phyloP scores from a whole-genome alignment of 2,797 vertebrate genomes.

The Gastrophryne carolinensis region DNA sequence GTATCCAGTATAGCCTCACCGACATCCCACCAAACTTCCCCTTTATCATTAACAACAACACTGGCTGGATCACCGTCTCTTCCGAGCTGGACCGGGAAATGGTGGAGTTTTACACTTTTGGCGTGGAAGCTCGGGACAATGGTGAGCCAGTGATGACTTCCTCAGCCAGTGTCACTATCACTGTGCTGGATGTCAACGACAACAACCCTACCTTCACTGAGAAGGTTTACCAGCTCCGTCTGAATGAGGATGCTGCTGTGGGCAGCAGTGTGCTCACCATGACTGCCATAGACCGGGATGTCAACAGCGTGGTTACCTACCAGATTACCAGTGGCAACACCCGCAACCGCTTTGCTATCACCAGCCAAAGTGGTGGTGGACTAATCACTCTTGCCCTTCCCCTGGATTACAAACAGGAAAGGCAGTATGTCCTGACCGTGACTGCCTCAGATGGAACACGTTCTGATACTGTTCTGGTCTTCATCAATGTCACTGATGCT shows the following conservation, averaged over 20 bases:
- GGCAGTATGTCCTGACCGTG: conserved; percentile 90
- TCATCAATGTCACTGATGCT: conserved; percentile 94
- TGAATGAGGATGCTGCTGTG: conserved; percentile 91
- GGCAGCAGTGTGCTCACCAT: conserved; percentile 91
- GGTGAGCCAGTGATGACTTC: conserved; percentile 86
- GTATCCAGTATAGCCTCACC: conserved; percentile 84
- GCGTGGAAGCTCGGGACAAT: conserved; percentile 89
- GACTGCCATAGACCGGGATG: conserved; percentile 85
- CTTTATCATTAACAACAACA: conserved; percentile 93
- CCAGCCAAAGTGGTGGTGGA: conserved; percentile 92
- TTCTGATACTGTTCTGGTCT: conserved; percentile 88
- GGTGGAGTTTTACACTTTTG: conserved; percentile 88
- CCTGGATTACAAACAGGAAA: conserved; percentile 95
- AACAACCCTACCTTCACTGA: conserved; percentile 91
- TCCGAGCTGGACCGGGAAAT: conserved; percentile 87
- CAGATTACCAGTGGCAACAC: conserved; percentile 98
- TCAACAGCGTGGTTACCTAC: conserved; percentile 94
- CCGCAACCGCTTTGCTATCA: conserved; percentile 94
- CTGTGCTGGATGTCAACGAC: conserved; percentile 91
- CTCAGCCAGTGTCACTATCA: conserved; percentile 92
- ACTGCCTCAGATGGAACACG: conserved; percentile 91
- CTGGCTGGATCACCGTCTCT: conserved; percentile 89
- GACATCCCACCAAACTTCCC: conserved; percentile 79
- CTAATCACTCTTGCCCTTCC: conserved; percentile 90
- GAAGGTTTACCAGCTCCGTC: conserved; percentile 84